Percentiles rank a stretch among this genome's conserved stretches.
phyloP scores from a whole-genome alignment of 2,888 invertebrate genomes.

The Troglohyphantes excavatus region DNA sequence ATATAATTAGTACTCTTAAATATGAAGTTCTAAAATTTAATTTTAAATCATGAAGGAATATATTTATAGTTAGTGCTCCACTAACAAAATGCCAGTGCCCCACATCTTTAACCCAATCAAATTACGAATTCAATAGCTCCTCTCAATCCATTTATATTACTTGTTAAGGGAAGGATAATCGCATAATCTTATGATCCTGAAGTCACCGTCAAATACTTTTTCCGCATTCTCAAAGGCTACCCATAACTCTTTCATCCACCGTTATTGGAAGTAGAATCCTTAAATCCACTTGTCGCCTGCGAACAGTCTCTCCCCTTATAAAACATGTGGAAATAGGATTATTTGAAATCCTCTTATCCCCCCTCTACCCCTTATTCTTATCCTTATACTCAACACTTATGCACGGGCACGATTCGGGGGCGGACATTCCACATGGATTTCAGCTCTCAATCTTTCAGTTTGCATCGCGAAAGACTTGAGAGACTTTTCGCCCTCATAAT shows the following conservation, averaged over 20 bases:
- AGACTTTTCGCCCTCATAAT: slow-evolving; percentile 25
- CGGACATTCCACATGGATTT: slow-evolving; percentile 28
- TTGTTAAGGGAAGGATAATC: not conserved
- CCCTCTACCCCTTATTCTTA: not conserved
- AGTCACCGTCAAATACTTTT: not conserved
- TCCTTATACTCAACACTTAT: slow-evolving; percentile 23
- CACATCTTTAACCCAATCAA: not conserved
- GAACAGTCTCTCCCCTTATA: slow-evolving; percentile 6
- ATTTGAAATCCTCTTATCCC: slow-evolving; percentile 38
- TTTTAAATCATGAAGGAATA: too few relatives aligned
- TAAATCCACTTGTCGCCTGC: slow-evolving; percentile 46
- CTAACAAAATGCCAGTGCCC: too few relatives aligned
- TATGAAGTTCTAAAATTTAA: too few relatives aligned
- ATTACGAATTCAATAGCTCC: not conserved
- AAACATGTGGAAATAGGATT: slow-evolving; percentile 47
- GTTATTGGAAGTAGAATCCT: slow-evolving; percentile 22
- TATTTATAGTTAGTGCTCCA: too few relatives aligned
- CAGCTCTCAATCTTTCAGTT: slow-evolving; percentile 13
- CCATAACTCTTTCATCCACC: slow-evolving; percentile 8
- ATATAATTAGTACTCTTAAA: too few relatives aligned
- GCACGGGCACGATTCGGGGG: slow-evolving; percentile 14
- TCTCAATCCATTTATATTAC: not conserved
- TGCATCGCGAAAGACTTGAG: slow-evolving; percentile 9
- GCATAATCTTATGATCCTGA: not conserved
- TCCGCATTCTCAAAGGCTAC: not conserved